Percentiles rank a stretch among this genome's conserved stretches.
Evolutionary conservation across 2,888 invertebrate species (phyloP).

Genomic region (Aphidius colemani): DNA sequence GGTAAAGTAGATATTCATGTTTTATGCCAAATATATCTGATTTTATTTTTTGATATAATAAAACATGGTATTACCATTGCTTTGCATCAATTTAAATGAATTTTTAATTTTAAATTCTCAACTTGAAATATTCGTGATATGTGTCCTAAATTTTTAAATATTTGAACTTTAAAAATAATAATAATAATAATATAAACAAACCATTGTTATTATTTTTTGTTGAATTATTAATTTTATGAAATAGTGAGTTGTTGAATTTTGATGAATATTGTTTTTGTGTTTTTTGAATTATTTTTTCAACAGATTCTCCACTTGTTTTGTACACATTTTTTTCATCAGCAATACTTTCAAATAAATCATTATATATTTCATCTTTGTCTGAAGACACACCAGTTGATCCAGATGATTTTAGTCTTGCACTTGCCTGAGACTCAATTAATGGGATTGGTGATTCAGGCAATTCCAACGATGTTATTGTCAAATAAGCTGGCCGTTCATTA

Average conservation of each 20-base stretch:
- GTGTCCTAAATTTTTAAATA: too few species aligned
- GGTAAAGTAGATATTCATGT: too few species aligned
- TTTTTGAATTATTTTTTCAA: slow-evolving; percentile 21
- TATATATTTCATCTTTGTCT: slow-evolving; percentile 43
- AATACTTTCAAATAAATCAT: slow-evolving; percentile 46
- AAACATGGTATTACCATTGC: too few species aligned
- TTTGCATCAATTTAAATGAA: slow-evolving; percentile 1
- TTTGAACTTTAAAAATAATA: too few species aligned
- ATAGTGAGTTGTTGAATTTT: slow-evolving; percentile 19
- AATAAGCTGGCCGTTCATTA: slow-evolving; percentile 46
- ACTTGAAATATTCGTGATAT: neutral
- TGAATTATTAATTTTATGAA: slow-evolving; percentile 39
- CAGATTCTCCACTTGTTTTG: slow-evolving; percentile 12
- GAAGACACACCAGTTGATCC: slow-evolving; percentile 31
- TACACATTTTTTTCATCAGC: slow-evolving; percentile 34
- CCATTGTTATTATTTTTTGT: slow-evolving; percentile 47
- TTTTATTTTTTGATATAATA: too few species aligned
- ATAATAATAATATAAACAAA: slow-evolving; percentile 25
- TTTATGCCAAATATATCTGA: too few species aligned
- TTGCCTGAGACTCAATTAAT: slow-evolving; percentile 50
- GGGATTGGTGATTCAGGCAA: slow-evolving; percentile 54
- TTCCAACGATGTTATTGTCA: slow-evolving; percentile 53
- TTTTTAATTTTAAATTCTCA: neutral
- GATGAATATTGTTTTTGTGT: slow-evolving; percentile 28
- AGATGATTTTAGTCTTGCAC: slow-evolving; percentile 38